Conservation (phyloP, 2,113 vertebrate genomes). For the Loxodonta africana region DNA sequence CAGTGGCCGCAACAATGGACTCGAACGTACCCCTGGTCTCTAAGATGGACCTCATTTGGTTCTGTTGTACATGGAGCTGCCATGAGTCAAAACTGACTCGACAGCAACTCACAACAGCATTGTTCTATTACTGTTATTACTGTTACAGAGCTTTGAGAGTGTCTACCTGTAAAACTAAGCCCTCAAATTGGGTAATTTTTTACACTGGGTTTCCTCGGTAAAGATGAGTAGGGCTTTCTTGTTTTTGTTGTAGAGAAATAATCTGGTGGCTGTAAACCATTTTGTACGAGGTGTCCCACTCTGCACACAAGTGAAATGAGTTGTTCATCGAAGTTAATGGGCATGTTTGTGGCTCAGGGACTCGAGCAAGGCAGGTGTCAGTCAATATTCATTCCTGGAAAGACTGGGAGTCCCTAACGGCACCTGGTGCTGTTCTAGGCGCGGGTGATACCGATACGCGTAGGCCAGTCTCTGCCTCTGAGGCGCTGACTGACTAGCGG, state of each 20-base stretch:
- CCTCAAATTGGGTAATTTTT: not conserved
- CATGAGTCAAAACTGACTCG: too few species aligned
- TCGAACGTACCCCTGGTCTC: too few species aligned
- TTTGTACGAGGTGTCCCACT: not conserved
- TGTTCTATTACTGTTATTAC: not conserved
- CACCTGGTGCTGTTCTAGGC: not conserved
- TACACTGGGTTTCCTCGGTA: not conserved
- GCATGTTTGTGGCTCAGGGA: rapidly evolving
- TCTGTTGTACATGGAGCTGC: too few species aligned
- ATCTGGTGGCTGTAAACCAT: not conserved
- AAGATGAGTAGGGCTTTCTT: not conserved
- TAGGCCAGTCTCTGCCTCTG: not conserved
- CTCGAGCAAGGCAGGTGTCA: not conserved
- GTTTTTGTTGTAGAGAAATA: not conserved
- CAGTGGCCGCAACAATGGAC: too few species aligned
- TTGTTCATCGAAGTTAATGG: not conserved
- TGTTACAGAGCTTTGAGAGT: not conserved
- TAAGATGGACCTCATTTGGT: too few species aligned
- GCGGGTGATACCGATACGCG: not conserved
- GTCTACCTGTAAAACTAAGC: not conserved
- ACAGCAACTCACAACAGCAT: too few species aligned
- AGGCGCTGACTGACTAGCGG: not conserved
- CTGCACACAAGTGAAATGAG: not conserved
- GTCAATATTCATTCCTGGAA: constrained; percentile 32
- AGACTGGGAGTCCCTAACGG: not conserved